Base-by-base conservation (phyloP, 2,797 vertebrate species). In the Rachycentron canadum region DNA sequence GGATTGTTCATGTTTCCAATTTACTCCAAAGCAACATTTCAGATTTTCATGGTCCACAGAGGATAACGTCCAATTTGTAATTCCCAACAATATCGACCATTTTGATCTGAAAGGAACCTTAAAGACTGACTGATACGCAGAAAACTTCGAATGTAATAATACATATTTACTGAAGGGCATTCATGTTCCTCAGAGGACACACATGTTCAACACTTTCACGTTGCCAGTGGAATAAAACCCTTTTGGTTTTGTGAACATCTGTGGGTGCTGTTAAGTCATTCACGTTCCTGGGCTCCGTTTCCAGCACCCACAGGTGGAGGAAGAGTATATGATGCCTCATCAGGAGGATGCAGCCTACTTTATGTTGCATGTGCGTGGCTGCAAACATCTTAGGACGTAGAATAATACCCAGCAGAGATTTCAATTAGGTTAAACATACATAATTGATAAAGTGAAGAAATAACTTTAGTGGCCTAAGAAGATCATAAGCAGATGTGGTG, bases 141-240 rank as follows among this genome's bases (percentile, higher is more conserved):
- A 47, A 41, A 2, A 43, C 45, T 32, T 55, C 5, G 17, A 21
- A 47, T 21, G n/a, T 43, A 43, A 23, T 16, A 26, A 16, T 61
- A 19, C 43, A 60, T 16, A 65, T 55, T 11, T 25, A 66, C 23
- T 3, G 7, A 59, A 59, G 28, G 21, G 9, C 8, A 25, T 25
- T 28, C 25, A 1, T 19, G 34, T 34, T 49, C 50, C 26, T 1
- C n/a, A 28, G 45, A 74, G 25, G 40, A 74, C 26, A 7, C 59
- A 16, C 49, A 10, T 34, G 58, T 38, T 43, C 4, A 53, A 28
- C 50, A 40, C 52, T 3, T 12, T 38, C 17, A 25, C 13, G 32
- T 75, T 61, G 32, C 25, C 40, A 14, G n/a, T 21, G 12, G 66
- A 43, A 41, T 49, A 30, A 68, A 30, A 60, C 12, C 34, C 23